Conservation (phyloP, 2,888 invertebrate species). For the Melanchra persicariae region DNA sequence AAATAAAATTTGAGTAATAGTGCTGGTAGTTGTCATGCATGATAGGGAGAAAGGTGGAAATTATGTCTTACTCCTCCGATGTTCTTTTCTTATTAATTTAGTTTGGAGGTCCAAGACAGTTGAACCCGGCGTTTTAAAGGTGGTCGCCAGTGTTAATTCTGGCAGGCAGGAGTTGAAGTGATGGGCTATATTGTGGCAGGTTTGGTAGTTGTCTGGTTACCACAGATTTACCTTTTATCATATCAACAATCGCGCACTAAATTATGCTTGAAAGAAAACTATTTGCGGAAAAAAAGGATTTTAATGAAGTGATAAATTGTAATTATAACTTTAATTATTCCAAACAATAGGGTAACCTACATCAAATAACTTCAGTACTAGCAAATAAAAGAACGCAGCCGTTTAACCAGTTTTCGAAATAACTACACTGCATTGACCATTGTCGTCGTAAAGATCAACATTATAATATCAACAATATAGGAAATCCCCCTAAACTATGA, state of each 20-base stretch:
- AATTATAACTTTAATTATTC: neutral
- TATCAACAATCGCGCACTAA: no score
- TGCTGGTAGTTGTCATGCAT: neutral
- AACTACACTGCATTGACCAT: neutral
- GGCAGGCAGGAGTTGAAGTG: no score
- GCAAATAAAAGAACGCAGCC: neutral
- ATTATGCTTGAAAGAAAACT: neutral
- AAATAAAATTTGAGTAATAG: neutral
- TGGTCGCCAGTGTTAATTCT: no score
- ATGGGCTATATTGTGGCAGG: no score
- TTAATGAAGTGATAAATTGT: neutral
- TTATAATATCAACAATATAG: neutral
- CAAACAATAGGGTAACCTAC: constrained; percentile 21
- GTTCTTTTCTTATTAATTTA: no score
- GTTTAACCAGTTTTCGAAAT: neutral
- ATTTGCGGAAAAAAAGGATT: constrained; percentile 1
- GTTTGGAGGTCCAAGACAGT: no score
- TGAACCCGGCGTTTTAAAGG: no score
- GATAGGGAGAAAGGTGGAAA: no score
- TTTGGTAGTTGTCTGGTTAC: neutral
- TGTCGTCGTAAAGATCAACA: neutral
- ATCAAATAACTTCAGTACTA: neutral
- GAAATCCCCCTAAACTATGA: neutral
- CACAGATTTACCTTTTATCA: neutral
- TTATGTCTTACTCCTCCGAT: no score